Percentiles rank a stretch among this genome's conserved stretches.
Conservation (phyloP, 2,113 vertebrate species). For the Spheniscus mendiculus region DNA sequence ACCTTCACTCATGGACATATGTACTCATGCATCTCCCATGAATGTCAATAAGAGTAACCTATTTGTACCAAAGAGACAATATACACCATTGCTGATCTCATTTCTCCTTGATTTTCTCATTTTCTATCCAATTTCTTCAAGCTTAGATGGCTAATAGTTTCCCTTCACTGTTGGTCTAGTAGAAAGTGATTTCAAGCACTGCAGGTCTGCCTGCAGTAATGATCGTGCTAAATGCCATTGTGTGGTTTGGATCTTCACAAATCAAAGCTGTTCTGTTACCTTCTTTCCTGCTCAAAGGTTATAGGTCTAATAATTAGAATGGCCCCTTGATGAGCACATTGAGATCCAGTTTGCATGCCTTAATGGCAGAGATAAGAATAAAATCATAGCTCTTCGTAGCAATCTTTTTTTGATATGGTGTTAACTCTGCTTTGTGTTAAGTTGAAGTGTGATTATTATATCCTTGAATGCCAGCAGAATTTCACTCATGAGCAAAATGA, state of each 20-base stretch:
- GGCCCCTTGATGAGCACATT: neutral
- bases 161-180: neutral
- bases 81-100: neutral
- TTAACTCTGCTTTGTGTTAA: neutral
- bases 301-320: constrained; percentile 8
- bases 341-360: neutral
- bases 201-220: neutral
- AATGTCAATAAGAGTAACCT: neutral
- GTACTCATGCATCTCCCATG: neutral
- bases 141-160: neutral
- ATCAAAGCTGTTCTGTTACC: neutral
- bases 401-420: neutral
- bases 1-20: neutral
- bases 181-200: constrained; percentile 15
- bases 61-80: neutral
- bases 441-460: neutral
- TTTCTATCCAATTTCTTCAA: neutral
- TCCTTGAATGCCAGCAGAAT: neutral
- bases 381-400: neutral
- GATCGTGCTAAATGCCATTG: neutral
- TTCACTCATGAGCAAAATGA: neutral
- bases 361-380: neutral
- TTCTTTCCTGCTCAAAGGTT: constrained; percentile 20
- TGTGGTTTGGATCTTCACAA: constrained; percentile 22
- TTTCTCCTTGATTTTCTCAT: neutral